These are phyloP conservation scores for Muntiacus reevesi DNA, from an alignment of 2,113 vertebrate species.

Conservation along the genomic window DNA sequence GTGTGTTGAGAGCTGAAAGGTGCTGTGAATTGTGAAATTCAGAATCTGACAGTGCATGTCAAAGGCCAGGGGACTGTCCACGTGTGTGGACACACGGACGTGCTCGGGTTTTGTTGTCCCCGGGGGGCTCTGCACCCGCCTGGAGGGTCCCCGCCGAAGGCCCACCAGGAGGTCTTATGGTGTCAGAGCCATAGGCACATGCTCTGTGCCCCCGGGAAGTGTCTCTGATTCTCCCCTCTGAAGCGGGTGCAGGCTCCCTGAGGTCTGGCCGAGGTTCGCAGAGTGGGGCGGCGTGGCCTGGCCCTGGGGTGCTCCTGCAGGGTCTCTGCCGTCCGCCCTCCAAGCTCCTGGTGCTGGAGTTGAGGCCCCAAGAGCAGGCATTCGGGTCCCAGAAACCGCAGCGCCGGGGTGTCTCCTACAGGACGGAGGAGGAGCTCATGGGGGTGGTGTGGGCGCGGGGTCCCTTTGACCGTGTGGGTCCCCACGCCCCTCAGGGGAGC, in stretches of 20 bases:
- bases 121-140: accelerated
- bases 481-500: too few species aligned
- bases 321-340: background rate
- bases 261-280: accelerated
- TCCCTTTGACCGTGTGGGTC: background rate
- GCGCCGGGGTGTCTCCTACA: accelerated
- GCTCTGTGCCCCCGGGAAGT: accelerated
- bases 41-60: accelerated
- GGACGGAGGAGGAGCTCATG: background rate
- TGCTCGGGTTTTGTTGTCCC: background rate
- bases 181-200: accelerated
- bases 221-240: accelerated
- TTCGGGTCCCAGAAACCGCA: background rate
- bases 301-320: background rate
- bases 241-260: accelerated
- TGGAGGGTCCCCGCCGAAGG: accelerated
- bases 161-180: accelerated
- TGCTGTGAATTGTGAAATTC: background rate
- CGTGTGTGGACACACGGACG: accelerated
- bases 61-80: background rate
- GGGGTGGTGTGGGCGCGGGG: accelerated
- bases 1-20: background rate
- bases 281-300: background rate
- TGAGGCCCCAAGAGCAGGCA: background rate
- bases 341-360: accelerated